Evolutionary conservation across 2,797 vertebrate genomes (phyloP).

Genomic region (Halcyon leucocephala): DNA sequence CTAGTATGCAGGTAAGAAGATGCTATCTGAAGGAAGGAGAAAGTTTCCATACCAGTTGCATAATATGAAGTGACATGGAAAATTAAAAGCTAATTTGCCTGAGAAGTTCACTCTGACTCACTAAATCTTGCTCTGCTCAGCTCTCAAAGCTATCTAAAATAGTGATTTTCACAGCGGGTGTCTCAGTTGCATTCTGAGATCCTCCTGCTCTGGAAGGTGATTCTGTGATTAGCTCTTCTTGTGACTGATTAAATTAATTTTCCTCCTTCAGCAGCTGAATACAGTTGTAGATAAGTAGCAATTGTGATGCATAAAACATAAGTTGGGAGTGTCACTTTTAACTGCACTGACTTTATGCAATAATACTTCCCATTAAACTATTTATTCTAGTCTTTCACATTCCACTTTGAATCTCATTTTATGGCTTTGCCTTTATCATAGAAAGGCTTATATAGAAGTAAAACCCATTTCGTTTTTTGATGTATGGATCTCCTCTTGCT

Average conservation of each 20-base stretch:
- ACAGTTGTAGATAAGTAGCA: neutral
- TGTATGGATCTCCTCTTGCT: neutral
- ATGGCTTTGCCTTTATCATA: neutral
- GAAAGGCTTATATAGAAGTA: neutral
- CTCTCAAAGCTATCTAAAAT: neutral
- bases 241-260: neutral
- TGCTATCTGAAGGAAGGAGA: neutral
- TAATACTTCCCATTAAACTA: neutral
- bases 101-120: neutral
- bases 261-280: neutral
- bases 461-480: neutral
- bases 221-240: neutral
- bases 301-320: neutral
- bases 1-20: neutral
- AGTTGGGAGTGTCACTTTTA: neutral
- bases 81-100: slow-evolving; percentile 28
- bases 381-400: neutral
- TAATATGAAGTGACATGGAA: slow-evolving; percentile 16
- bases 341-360: neutral
- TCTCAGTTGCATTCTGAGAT: neutral
- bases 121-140: neutral
- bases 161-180: neutral
- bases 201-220: neutral
- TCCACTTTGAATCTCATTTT: neutral
- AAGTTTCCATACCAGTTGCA: slow-evolving; percentile 10